Evolutionary conservation across 2,797 vertebrate genomes (phyloP), one percentile per base, ranked within the genome.

Genomic region (Natrix natrix): DNA sequence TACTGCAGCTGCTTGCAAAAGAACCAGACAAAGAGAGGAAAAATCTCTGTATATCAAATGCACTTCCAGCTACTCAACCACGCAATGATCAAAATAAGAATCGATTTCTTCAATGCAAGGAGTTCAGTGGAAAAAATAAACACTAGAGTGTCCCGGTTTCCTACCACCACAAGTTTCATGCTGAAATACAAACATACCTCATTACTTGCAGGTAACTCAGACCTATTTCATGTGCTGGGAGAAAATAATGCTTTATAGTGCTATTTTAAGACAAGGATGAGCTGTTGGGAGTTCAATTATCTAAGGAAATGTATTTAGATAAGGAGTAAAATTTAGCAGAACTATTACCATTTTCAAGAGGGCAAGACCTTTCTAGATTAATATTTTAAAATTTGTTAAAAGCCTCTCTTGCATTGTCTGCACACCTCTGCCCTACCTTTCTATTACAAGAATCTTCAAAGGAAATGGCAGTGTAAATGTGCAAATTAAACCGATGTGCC

Each of bases 91-190:
- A 89, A 86, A 92, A 89, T 43, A 89, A 28, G 20, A 63, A 86
- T 86, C 52, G 48, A 37, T 91, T 91, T 86, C 90, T 48, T 86
- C 69, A 59, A 32, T 89, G 66, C 32, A 63, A 92, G 59, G 59
- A 87, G 89, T 91, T 91, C 91, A 86, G 86, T 14, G 26, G 66
- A 78, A 87, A 92, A 48, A 92, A 60, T 90, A 92, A 93, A 93
- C 78, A 86, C 10, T 69, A 32, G 86, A 78, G 87, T 86, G 59
- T 60, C 57, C 57, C 32, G n/a, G 89, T 86, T 91, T 54, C 69
- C 52, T 55, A 32, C 7, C 54, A 57, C 52, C 22, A 55, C 69
- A 78, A 56, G 54, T 88, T 90, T 60, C 59, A 20, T 61, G 59
- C 86, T 69, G 17, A 91, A 89, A 92, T 66, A 89, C 89, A 89